A percentile compares a stretch with the other conserved stretches of the same genome.
Conservation (phyloP, 1,140 invertebrate species). For the Cyclargus thomasi region DNA sequence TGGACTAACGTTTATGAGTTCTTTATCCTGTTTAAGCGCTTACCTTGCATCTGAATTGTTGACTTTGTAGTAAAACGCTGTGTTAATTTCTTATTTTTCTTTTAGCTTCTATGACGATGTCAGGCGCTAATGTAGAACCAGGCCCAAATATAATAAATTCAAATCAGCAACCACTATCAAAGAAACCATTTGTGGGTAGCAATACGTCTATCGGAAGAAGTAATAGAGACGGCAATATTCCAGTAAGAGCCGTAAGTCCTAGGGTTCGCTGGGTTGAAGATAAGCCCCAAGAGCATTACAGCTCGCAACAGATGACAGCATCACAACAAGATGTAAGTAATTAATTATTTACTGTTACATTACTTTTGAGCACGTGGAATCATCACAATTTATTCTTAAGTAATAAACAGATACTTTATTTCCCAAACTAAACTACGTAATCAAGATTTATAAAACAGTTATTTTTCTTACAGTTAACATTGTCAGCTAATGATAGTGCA, state of each 20-base stretch:
- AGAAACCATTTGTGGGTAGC: conserved; percentile 71
- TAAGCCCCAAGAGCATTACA: conserved; percentile 57
- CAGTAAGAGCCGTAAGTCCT: conserved; percentile 70
- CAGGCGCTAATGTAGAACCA: conserved; percentile 64
- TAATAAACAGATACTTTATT: too few species aligned
- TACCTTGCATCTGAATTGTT: background rate
- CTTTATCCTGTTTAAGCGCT: conserved; percentile 16
- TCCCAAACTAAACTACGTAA: too few species aligned
- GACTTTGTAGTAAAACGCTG: conserved; percentile 10
- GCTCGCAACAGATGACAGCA: conserved; percentile 54
- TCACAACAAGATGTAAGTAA: conserved; percentile 67
- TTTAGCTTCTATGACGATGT: conserved; percentile 75
- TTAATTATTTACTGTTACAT: background rate
- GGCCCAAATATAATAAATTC: conserved; percentile 41
- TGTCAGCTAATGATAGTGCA: conserved; percentile 51
- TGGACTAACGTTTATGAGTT: background rate
- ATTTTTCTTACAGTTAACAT: conserved; percentile 40
- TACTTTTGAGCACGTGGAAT: too few species aligned
- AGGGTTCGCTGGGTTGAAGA: conserved; percentile 69
- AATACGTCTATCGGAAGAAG: conserved; percentile 66
- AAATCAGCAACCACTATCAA: conserved; percentile 68
- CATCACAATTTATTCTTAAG: too few species aligned
- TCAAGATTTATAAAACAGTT: background rate
- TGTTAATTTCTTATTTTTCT: conserved; percentile 24
- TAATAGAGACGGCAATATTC: conserved; percentile 68